Percentiles rank a stretch among this genome's conserved stretches.
Evolutionary conservation across 2,797 vertebrate species (phyloP).

Genomic region (Gambelia wislizenii): DNA sequence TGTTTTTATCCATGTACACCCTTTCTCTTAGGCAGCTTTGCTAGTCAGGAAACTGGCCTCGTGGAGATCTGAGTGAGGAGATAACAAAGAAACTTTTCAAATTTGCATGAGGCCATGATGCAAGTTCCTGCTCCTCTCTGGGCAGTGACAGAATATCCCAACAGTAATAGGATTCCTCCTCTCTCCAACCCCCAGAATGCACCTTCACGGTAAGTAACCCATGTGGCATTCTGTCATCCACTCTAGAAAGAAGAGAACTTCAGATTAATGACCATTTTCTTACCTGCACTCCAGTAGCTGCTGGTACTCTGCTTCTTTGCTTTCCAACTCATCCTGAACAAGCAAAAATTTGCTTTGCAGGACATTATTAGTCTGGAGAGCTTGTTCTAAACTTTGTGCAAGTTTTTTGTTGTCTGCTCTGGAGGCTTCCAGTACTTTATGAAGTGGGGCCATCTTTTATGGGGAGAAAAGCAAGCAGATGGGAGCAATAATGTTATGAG

Average conservation of each 20-base stretch:
- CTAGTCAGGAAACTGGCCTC: too few species aligned
- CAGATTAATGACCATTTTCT: neutral
- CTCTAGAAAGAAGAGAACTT: neutral
- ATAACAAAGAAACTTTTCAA: too few species aligned
- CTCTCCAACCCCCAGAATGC: too few species aligned
- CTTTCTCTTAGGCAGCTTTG: too few species aligned
- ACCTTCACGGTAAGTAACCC: too few species aligned
- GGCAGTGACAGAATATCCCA: too few species aligned
- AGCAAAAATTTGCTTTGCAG: slow-evolving; percentile 72
- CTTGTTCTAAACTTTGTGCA: slow-evolving; percentile 73
- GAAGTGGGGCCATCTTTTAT: slow-evolving; percentile 73
- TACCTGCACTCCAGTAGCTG: slow-evolving; percentile 73
- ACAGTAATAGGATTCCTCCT: too few species aligned
- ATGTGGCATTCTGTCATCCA: neutral
- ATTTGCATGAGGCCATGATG: too few species aligned
- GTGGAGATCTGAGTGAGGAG: too few species aligned
- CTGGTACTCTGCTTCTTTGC: slow-evolving; percentile 68
- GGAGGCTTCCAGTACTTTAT: slow-evolving; percentile 69
- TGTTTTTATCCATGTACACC: too few species aligned
- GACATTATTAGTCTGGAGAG: slow-evolving; percentile 68
- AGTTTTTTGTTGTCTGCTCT: slow-evolving; percentile 78
- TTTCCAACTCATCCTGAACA: slow-evolving; percentile 66
- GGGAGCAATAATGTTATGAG: neutral
- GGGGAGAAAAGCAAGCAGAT: neutral
- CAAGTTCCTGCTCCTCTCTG: too few species aligned